Percentiles rank a stretch among this genome's conserved stretches.
Conservation (phyloP, 2,797 vertebrate genomes). For the Enteromius radiatus region DNA sequence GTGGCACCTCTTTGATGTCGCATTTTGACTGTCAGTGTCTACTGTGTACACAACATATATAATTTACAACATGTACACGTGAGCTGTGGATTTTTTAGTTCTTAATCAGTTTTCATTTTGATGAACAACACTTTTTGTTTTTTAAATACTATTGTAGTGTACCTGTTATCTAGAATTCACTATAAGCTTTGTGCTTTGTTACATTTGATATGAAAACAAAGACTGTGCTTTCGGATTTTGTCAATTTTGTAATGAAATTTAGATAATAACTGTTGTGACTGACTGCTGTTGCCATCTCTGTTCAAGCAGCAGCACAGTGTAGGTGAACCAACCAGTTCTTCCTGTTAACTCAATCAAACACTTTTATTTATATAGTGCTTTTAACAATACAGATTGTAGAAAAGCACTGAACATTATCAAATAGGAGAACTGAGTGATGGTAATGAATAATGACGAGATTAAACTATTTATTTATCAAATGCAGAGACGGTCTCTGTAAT, state of each 20-base stretch:
- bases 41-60: neutral
- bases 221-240: neutral
- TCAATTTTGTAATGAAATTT: neutral
- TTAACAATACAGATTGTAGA: too few relatives aligned
- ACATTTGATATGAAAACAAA: neutral
- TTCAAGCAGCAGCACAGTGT: neutral
- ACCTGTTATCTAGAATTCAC: neutral
- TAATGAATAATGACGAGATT: too few relatives aligned
- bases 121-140: too few relatives aligned
- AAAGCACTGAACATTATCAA: too few relatives aligned
- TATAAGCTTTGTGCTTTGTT: too few relatives aligned
- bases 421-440: too few relatives aligned
- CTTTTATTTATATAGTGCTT: too few relatives aligned
- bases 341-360: too few relatives aligned
- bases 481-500: too few relatives aligned
- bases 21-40: neutral
- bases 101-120: neutral
- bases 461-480: too few relatives aligned
- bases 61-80: neutral
- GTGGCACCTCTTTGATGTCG: neutral
- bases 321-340: neutral
- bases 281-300: neutral
- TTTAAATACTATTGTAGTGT: neutral
- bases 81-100: neutral
- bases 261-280: neutral